These are phyloP conservation scores for Rhopilema esculentum DNA, from an alignment of 30 jellyfish, hydroid and myxozoan species.

Conservation along the genomic window DNA sequence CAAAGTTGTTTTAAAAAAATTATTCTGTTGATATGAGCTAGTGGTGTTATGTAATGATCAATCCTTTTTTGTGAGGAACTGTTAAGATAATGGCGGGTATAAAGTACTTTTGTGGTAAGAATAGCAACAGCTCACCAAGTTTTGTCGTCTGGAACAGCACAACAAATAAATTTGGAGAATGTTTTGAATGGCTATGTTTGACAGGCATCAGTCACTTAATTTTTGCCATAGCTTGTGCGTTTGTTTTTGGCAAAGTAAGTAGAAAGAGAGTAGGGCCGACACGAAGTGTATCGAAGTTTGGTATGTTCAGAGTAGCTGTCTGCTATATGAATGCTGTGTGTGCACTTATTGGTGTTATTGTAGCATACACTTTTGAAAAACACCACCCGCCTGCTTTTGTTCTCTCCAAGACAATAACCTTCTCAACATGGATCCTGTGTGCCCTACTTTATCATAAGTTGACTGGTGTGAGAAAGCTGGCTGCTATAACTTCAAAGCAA, in stretches of 20 bases:
- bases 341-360: constrained; percentile 42
- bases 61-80: neutral
- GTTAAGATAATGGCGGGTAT: constrained; percentile 63
- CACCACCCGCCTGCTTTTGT: constrained; percentile 88
- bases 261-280: neutral
- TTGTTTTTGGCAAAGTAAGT: constrained; percentile 39
- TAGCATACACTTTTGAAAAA: constrained; percentile 52
- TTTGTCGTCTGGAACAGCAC: constrained; percentile 68
- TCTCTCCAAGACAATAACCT: constrained; percentile 64
- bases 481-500: neutral
- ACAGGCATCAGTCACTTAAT: constrained; percentile 66
- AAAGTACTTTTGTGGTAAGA: constrained; percentile 60
- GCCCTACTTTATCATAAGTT: constrained; percentile 47
- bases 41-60: no score
- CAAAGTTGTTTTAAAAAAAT: no score
- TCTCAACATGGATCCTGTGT: constrained; percentile 84
- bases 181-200: constrained; percentile 87
- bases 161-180: constrained; percentile 58
- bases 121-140: constrained; percentile 32
- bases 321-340: constrained; percentile 41
- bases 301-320: constrained; percentile 10
- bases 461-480: neutral
- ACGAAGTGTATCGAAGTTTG: constrained; percentile 35
- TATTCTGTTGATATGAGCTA: no score
- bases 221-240: constrained; percentile 65